Percentiles rank a stretch among this genome's conserved stretches.
phyloP scores from a whole-genome alignment of 2,113 vertebrate genomes.

The Aphelocoma coerulescens region DNA sequence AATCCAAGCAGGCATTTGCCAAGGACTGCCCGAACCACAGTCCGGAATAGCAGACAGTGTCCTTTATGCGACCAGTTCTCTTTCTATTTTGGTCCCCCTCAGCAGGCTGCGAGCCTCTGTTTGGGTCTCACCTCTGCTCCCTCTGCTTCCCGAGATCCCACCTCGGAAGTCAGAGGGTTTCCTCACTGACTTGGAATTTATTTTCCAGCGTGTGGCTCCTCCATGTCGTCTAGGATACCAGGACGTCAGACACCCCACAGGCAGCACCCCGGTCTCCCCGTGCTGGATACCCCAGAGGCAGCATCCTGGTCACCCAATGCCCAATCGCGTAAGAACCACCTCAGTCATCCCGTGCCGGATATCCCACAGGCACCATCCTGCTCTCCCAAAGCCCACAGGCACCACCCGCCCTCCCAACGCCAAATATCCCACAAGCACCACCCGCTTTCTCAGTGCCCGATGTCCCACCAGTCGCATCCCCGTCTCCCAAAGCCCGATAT shows the following conservation, averaged over 20 bases:
- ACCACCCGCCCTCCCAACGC: too few species aligned
- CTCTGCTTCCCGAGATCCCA: not conserved
- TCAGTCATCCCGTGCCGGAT: not conserved
- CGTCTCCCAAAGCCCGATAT: too few species aligned
- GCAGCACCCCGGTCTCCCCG: not conserved
- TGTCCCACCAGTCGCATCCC: not conserved
- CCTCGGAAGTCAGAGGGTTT: rapidly evolving
- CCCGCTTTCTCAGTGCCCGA: not conserved
- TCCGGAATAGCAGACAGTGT: not conserved
- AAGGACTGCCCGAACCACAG: not conserved
- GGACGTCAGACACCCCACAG: rapidly evolving
- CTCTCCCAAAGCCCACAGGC: not conserved
- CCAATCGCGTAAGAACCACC: not conserved
- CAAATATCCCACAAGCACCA: rapidly evolving
- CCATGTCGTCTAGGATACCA: rapidly evolving
- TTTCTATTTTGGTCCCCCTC: not conserved
- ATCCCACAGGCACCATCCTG: not conserved
- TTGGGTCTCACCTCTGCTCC: not conserved
- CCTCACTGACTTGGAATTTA: rapidly evolving
- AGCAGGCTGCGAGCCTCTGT: not conserved
- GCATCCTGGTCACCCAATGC: rapidly evolving
- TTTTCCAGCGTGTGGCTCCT: rapidly evolving
- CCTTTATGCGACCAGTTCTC: not conserved
- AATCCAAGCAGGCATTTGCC: not conserved
- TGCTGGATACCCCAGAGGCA: not conserved